These are phyloP conservation scores for Enteromius anoplus DNA, from an alignment of 2,797 vertebrate species.

Conservation along the genomic window DNA sequence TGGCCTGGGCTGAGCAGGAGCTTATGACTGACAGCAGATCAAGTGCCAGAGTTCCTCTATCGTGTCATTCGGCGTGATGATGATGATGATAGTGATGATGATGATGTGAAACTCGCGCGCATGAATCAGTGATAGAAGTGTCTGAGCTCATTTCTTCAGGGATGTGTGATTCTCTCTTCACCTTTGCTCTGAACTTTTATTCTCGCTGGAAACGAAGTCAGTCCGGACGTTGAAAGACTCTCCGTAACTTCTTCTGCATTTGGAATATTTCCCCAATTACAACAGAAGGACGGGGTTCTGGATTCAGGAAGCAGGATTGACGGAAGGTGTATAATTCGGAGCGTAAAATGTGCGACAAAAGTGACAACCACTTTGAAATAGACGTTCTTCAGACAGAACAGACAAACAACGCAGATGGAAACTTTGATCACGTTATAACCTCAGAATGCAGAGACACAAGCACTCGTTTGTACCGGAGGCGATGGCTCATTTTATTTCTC, in stretches of 20 bases:
- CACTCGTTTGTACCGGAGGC: conserved; percentile 75
- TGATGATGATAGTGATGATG: neutral
- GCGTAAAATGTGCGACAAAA: neutral
- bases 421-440: conserved; percentile 20
- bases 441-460: conserved; percentile 48
- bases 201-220: conserved; percentile 6
- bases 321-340: neutral
- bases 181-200: neutral
- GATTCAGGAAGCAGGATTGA: neutral
- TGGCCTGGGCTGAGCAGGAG: neutral
- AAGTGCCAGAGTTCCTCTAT: neutral
- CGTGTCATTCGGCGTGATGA: neutral
- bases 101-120: neutral
- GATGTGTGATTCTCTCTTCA: neutral
- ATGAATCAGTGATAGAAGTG: neutral
- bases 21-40: neutral
- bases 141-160: neutral
- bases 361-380: neutral
- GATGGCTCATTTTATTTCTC: conserved; percentile 84
- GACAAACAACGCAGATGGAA: conserved; percentile 12
- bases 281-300: neutral
- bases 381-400: conserved; percentile 17
- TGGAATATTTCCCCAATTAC: neutral
- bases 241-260: neutral
- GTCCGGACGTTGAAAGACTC: neutral